Evolutionary conservation across 2,113 vertebrate species (phyloP), one percentile per base, ranked within the genome.

Genomic region (Cricetomys ansorgei): DNA sequence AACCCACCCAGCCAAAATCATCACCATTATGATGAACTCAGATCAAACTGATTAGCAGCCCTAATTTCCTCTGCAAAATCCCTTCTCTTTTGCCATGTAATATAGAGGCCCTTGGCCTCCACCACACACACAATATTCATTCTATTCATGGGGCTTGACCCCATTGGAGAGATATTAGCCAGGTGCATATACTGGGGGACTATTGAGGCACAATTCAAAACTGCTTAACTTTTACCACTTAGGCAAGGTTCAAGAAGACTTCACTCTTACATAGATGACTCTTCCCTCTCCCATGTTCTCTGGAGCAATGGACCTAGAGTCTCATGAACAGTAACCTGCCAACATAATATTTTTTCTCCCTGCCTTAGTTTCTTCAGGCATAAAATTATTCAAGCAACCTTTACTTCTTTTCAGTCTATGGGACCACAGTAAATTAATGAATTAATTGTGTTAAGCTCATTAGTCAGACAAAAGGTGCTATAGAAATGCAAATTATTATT

Each of bases 401-500:
- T 96, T 70, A 83, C 64, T 91, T 93, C 45, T 81, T 25, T 72
- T 37, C 43, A 93, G 62, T 67, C 93, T 92, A 77, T 34, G 55
- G n/a, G 1, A 93, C 70, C 62, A 53, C 90, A 86, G 89, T 84
- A 86, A 95, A 93, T 94, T 92, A 97, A 97, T 96, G 87, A 89
- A 96, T 94, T 96, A 96, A 93, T 94, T 94, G 80, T 85, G 40
- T 81, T 91, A 93, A 93, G 43, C 64, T 94, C 64, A 96, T 92
- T 95, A 97, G 96, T 93, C 55, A 96, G 93, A 96, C 90, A 91
- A 96, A 97, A 96, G 84, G 65, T 94, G 43, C 64, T 95, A 90
- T 88, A 75, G 27, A 96, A 96, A 96, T 94, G 84, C 69, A 98
- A 96, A 97, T 96, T 97, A 96, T 97, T 97, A 93, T 96, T 98